These are phyloP conservation scores for Hiodon alosoides DNA, from an alignment of 2,113 vertebrate genomes.

Conservation along the genomic window DNA sequence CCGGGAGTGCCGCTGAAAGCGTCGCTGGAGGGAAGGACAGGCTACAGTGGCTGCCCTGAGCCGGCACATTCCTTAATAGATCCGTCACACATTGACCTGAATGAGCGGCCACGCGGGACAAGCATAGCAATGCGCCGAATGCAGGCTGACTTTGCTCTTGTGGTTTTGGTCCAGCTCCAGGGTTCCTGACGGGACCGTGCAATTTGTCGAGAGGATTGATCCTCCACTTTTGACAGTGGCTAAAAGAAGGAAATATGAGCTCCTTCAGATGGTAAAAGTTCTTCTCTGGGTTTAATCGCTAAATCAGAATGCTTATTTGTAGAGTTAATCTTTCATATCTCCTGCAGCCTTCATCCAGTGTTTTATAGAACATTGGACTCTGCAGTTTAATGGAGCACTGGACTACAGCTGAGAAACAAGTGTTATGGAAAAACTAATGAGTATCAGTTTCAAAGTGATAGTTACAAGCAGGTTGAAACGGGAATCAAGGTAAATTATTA, in stretches of 20 bases:
- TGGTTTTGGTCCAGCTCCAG: constrained; percentile 16
- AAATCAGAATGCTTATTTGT: background rate
- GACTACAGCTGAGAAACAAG: background rate
- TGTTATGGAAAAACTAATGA: background rate
- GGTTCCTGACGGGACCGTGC: constrained; percentile 29
- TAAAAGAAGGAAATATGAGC: too few relatives aligned
- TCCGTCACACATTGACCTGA: background rate
- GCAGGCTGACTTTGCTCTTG: background rate
- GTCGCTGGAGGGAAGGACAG: background rate
- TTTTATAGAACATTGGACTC: background rate
- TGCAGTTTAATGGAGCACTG: background rate
- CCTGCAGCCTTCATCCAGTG: background rate
- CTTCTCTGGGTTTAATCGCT: background rate
- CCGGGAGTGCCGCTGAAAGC: background rate
- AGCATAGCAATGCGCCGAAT: background rate
- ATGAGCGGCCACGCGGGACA: background rate
- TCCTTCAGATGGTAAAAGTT: too few relatives aligned
- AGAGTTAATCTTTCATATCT: background rate
- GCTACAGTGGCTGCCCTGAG: background rate
- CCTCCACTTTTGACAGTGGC: constrained; percentile 1
- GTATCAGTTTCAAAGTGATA: background rate
- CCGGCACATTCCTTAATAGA: constrained; percentile 3
- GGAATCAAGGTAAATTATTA: background rate
- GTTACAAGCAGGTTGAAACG: background rate
- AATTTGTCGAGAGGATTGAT: constrained; percentile 32